A percentile compares a stretch with the other conserved stretches of the same genome.
phyloP scores from a whole-genome alignment of 2,797 vertebrate genomes.

The Oryzias sinensis region DNA sequence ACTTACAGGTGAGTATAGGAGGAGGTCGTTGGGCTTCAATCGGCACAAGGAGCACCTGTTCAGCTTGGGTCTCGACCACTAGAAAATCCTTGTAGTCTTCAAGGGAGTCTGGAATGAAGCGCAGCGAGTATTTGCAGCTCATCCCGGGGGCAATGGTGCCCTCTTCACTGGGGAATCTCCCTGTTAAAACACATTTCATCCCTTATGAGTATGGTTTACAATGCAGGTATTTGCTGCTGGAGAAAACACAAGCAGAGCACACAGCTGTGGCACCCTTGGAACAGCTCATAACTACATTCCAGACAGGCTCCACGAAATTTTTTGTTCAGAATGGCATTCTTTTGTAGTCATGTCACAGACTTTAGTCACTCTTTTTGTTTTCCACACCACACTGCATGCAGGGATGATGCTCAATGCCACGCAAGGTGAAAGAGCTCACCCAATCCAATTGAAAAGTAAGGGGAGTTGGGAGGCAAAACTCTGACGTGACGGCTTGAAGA shows the following conservation, averaged over 20 bases:
- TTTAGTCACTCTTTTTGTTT: not conserved
- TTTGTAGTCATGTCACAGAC: slow-evolving; percentile 11
- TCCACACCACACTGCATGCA: not conserved
- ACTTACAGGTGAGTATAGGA: slow-evolving; percentile 87
- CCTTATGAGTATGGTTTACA: not conserved
- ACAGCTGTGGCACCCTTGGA: no score
- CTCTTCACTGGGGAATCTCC: slow-evolving; percentile 88
- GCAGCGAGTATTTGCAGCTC: slow-evolving; percentile 87
- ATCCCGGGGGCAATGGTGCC: slow-evolving; percentile 91
- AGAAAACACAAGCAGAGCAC: not conserved
- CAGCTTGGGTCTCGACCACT: slow-evolving; percentile 83
- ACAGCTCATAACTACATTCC: no score
- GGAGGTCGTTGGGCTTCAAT: slow-evolving; percentile 84
- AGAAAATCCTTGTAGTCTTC: slow-evolving; percentile 86
- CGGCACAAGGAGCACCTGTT: slow-evolving; percentile 81
- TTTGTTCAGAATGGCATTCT: no score
- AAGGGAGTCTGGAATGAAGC: slow-evolving; percentile 86
- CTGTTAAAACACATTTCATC: slow-evolving; percentile 61
- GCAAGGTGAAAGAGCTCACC: slow-evolving; percentile 77
- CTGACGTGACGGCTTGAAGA: slow-evolving; percentile 82
- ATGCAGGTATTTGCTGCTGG: not conserved
- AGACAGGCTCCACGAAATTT: no score
- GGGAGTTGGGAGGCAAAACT: slow-evolving; percentile 85
- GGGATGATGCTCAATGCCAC: not conserved
- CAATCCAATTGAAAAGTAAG: slow-evolving; percentile 84